These are phyloP conservation scores for Anableps anableps DNA, from an alignment of 2,797 vertebrate species.

Conservation along the genomic window DNA sequence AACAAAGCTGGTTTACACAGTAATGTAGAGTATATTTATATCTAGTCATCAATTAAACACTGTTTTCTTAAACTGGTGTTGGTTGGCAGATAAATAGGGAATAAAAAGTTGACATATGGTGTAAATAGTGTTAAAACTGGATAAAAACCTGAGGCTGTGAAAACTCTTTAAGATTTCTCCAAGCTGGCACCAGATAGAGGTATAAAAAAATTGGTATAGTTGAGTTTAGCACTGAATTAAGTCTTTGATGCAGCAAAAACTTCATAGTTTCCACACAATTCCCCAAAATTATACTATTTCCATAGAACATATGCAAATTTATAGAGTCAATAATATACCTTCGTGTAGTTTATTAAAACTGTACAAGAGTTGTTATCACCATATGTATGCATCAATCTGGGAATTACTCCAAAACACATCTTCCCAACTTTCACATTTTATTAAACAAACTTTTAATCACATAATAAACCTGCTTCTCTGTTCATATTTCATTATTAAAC, in stretches of 20 bases:
- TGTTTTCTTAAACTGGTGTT: constrained; percentile 11
- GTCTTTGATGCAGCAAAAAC: neutral
- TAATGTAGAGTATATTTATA: constrained; percentile 20
- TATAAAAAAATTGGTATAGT: neutral
- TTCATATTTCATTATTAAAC: neutral
- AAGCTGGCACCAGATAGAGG: constrained; percentile 14
- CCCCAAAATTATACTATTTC: neutral
- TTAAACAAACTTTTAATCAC: neutral
- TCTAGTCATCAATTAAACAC: constrained; percentile 25
- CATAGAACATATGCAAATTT: neutral
- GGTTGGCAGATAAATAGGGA: constrained; percentile 45
- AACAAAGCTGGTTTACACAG: constrained; percentile 35
- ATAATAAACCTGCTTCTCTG: neutral
- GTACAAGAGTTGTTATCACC: neutral
- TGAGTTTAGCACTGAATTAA: neutral
- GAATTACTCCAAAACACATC: neutral
- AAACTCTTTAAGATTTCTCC: constrained; percentile 8
- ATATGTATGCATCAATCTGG: neutral
- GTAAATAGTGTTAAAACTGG: constrained; percentile 5
- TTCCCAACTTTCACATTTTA: neutral
- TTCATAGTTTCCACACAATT: neutral
- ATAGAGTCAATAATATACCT: neutral
- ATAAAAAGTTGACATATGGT: constrained; percentile 31
- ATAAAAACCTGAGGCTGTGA: constrained; percentile 10
- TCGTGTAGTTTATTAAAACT: neutral